A percentile compares a stretch with the other conserved stretches of the same genome.
These are phyloP conservation scores for Whitmania pigra DNA, from an alignment of 1,140 invertebrate genomes.

Conservation along the genomic window DNA sequence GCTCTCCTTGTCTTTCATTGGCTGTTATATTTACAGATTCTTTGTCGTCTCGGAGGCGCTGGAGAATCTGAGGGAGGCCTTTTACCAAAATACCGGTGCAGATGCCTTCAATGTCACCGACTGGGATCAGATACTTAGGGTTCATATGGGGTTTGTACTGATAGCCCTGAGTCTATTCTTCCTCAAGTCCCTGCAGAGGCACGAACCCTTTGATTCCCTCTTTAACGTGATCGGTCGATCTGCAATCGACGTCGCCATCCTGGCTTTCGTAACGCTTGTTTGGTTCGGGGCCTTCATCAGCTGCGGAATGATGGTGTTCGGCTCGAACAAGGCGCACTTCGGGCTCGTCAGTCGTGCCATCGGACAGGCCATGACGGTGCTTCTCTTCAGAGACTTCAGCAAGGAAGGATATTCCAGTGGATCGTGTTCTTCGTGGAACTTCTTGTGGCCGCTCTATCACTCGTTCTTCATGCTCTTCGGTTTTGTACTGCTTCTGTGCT, in stretches of 20 bases:
- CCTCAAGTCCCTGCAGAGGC: constrained; percentile 32
- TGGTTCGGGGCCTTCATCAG: constrained; percentile 32
- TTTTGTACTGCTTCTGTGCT: not conserved
- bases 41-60: constrained; percentile 32
- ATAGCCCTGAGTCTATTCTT: constrained; percentile 32
- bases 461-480: not conserved
- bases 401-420: not conserved
- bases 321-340: constrained; percentile 29
- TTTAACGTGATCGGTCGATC: constrained; percentile 32
- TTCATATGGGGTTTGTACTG: constrained; percentile 32
- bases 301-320: constrained; percentile 33
- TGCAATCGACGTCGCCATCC: constrained; percentile 11
- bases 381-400: not conserved
- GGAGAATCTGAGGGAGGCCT: constrained; percentile 32
- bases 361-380: not conserved
- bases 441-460: not conserved
- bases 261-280: constrained; percentile 15
- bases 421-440: not conserved
- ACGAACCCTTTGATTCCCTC: constrained; percentile 32
- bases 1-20: constrained; percentile 31
- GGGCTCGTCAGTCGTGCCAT: constrained; percentile 12
- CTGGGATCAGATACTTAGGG: constrained; percentile 30
- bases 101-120: constrained; percentile 32
- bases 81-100: constrained; percentile 36
- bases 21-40: constrained; percentile 35